These are phyloP conservation scores for Siderastrea siderea DNA, from an alignment of 92 coral and sea anemone genomes.

Conservation along the genomic window DNA sequence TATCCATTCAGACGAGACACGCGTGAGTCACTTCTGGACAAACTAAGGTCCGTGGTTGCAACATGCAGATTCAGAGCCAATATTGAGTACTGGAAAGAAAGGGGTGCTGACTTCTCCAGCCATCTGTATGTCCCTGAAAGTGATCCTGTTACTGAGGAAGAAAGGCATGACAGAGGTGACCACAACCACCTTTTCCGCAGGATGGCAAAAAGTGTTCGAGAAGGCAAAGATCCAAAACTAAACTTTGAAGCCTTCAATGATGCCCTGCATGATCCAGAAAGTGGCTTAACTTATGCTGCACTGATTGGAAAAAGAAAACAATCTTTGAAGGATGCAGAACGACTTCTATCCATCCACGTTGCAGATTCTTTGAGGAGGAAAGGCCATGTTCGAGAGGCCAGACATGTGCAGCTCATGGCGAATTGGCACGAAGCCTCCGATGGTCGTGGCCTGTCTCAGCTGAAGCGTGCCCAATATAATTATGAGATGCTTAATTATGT, in stretches of 20 bases:
- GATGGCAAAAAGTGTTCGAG: conserved; percentile 46
- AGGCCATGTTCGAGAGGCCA: conserved; percentile 63
- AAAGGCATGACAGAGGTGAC: conserved; percentile 75
- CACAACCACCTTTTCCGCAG: conserved; percentile 70
- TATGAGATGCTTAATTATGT: conserved; percentile 66
- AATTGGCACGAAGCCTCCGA: conserved; percentile 80
- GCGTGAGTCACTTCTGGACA: conserved; percentile 55
- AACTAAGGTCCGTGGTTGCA: conserved; percentile 59
- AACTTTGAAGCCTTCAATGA: conserved; percentile 71
- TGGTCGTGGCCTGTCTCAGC: conserved; percentile 70
- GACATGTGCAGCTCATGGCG: conserved; percentile 40
- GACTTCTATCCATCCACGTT: conserved; percentile 58
- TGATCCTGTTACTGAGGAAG: conserved; percentile 54
- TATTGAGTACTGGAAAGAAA: conserved; percentile 37
- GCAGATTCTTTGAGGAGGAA: conserved; percentile 53
- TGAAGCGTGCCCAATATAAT: conserved; percentile 56
- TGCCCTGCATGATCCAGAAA: conserved; percentile 67
- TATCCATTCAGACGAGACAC: conserved; percentile 55
- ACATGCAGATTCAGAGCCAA: conserved; percentile 41
- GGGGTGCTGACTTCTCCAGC: conserved; percentile 51
- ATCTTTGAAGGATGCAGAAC: conserved; percentile 73
- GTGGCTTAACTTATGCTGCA: conserved; percentile 83
- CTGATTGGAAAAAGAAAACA: conserved; percentile 71
- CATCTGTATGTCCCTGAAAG: conserved; percentile 52
- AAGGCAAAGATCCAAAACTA: conserved; percentile 35